Base-by-base conservation (phyloP, 2,797 vertebrate species). In the Cuculus canorus region DNA sequence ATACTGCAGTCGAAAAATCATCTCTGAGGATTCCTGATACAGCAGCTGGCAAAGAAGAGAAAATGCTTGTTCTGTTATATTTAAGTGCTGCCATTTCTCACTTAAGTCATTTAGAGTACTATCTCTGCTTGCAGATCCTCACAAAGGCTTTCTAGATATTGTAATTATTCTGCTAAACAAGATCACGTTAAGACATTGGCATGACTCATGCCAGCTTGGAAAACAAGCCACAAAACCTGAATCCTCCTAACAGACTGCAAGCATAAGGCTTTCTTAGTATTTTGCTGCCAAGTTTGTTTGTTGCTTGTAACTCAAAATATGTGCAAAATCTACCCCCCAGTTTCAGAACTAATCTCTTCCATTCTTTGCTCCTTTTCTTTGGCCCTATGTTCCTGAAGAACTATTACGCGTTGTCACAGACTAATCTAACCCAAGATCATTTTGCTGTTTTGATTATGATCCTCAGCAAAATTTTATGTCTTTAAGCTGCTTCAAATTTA, bases 251-350 rank as follows among this genome's bases (percentile, higher is more conserved):
- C 9, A 65, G 7, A 25, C n/a, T 41, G 5, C 37, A 35, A 82
- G 17, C 39, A 35, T 50, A 35, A 64, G 21, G 4, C 33, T 90
- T 82, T 82, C 41, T 61, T 50, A 85, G 37, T 59, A 27, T 7
- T 66, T 66, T 66, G 14, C 52, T 86, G 35, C 35, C 14, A 70
- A 41, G 6, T 22, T 72, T 82, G 17, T 54, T 30, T 43, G 39
- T 30, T 73, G 30, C 7, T 43, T 70, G 23, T 59, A 70, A 70
- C 7, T 56, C 18, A 54, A 68, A 75, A 63, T 7, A 35, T 16
- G 43, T 0, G 0, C 5, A 43, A 39, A 60, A 65, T 48, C 24
- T 9, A 3, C 4, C 4, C 30, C 8, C 5, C 5, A 30, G 13
- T 33, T 94, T 70, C 56, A 56, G 47, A 92, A 52, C 1, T 32